These are phyloP conservation scores for Huso huso DNA, from an alignment of 2,797 vertebrate genomes.

Conservation along the genomic window DNA sequence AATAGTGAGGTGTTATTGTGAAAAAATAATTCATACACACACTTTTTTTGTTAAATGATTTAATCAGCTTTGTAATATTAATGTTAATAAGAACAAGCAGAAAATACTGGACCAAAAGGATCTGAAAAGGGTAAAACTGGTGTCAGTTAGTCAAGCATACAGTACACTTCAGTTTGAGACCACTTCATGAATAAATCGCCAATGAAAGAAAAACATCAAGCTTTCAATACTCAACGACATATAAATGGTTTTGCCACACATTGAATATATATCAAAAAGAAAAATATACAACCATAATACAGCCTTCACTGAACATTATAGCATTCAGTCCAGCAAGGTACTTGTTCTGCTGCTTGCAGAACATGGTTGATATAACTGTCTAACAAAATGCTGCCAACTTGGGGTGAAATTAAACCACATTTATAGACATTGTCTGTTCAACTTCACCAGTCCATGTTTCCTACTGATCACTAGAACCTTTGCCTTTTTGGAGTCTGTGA, in stretches of 20 bases:
- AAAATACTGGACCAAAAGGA: constrained; percentile 16
- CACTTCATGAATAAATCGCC: background rate
- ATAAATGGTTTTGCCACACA: background rate
- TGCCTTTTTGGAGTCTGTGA: too few species aligned
- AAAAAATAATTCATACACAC: constrained; percentile 8
- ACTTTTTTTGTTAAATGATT: constrained; percentile 17
- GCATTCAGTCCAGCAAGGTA: too few species aligned
- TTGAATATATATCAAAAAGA: background rate
- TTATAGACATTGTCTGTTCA: too few species aligned
- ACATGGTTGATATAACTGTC: too few species aligned
- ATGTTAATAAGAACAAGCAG: constrained; percentile 17
- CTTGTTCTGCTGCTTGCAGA: too few species aligned
- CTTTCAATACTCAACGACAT: background rate
- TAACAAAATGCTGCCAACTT: too few species aligned
- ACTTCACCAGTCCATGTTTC: too few species aligned
- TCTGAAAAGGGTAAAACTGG: background rate
- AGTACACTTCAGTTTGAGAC: background rate
- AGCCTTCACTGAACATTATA: too few species aligned
- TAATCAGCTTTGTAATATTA: constrained; percentile 18
- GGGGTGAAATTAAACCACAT: too few species aligned
- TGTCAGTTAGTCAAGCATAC: background rate
- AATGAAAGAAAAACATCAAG: background rate
- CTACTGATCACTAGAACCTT: too few species aligned
- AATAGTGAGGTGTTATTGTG: too few species aligned
- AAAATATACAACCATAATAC: background rate